Conservation (phyloP, 2,888 invertebrate genomes). For the Polia nebulosa region DNA sequence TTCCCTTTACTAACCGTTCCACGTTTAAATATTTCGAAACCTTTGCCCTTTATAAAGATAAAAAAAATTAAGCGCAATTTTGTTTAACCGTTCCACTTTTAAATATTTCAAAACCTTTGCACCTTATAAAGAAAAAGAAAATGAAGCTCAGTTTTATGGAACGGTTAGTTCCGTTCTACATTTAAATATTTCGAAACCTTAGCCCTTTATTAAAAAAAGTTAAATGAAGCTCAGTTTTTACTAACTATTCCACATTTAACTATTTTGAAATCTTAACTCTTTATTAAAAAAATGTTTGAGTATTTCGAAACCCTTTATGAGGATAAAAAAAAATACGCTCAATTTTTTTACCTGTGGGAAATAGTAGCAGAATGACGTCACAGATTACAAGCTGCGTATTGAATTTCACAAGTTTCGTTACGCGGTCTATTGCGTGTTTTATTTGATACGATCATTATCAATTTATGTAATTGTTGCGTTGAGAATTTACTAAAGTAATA, state of each 20-base stretch:
- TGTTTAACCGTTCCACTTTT: conserved; percentile 36
- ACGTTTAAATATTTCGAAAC: conserved; percentile 47
- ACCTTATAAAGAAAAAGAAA: conserved; percentile 22
- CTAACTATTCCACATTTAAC: conserved; percentile 34
- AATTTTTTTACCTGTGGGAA: conserved; percentile 14
- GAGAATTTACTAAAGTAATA: conserved; percentile 42
- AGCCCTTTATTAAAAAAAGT: background rate
- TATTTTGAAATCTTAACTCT: conserved; percentile 46
- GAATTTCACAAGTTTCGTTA: conserved; percentile 50
- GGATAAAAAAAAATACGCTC: background rate
- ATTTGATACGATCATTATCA: conserved; percentile 63
- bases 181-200: too few species aligned
- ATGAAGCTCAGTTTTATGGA: background rate
- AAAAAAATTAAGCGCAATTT: too few species aligned
- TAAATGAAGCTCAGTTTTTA: background rate
- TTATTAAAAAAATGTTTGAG: conserved; percentile 17
- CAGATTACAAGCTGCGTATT: conserved; percentile 35
- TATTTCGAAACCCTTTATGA: too few species aligned
- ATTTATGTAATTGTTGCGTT: conserved; percentile 65
- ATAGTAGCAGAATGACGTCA: conserved; percentile 34
- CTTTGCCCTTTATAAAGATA: conserved; percentile 48
- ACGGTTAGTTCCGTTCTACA: too few species aligned
- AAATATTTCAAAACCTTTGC: conserved; percentile 47
- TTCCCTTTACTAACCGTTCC: conserved; percentile 56
- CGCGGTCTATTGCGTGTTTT: conserved; percentile 57